Evolutionary conservation across 2,797 vertebrate species (phyloP).

Genomic region (Erethizon dorsatum): DNA sequence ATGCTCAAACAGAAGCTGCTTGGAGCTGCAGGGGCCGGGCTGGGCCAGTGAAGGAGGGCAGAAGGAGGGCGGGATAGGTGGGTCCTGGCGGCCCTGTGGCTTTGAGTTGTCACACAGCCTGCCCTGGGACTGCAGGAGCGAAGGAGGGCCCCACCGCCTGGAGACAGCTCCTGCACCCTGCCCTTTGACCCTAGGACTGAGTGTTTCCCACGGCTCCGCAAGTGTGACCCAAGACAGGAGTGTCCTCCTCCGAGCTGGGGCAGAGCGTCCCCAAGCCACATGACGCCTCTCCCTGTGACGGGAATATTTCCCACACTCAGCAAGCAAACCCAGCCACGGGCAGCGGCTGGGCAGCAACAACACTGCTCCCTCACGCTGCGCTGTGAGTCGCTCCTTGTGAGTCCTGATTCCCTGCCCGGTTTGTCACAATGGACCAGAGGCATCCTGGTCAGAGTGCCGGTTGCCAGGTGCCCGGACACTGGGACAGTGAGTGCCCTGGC

Average conservation of each 20-base stretch:
- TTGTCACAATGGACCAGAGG: fast-evolving
- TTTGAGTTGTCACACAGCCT: background rate
- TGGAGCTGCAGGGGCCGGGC: background rate
- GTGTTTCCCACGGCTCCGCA: background rate
- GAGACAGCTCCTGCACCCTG: background rate
- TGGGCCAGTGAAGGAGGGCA: background rate
- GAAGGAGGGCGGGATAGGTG: background rate
- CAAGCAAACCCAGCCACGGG: background rate
- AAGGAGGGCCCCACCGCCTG: background rate
- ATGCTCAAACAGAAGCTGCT: conserved; percentile 67
- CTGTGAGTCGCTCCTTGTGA: background rate
- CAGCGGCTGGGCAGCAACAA: background rate
- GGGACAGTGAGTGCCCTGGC: background rate
- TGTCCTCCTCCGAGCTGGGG: background rate
- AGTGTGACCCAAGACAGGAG: background rate
- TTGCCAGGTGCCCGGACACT: fast-evolving
- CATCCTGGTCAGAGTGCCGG: background rate
- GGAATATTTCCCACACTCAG: background rate
- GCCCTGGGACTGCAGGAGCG: background rate
- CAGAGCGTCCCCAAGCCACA: background rate
- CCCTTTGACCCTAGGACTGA: background rate
- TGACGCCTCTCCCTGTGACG: background rate
- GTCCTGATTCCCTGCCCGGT: too few species aligned
- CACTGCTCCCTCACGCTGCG: background rate
- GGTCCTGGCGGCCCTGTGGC: background rate